Conservation (phyloP, 2,113 vertebrate species). For the Origma solitaria region DNA sequence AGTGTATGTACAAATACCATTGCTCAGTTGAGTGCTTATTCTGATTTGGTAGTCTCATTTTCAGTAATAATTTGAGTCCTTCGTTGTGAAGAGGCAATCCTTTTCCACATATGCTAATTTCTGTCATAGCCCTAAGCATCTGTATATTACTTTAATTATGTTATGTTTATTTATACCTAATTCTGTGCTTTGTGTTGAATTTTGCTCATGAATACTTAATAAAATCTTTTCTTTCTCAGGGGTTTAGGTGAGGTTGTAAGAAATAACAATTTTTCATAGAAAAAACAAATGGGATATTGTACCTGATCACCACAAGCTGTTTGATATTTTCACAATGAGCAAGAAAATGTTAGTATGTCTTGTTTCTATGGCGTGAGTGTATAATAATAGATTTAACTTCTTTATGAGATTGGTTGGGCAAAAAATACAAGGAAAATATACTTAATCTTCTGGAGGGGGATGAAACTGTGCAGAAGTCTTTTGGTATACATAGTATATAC, state of each 20-base stretch:
- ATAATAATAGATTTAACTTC: background rate
- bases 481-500: background rate
- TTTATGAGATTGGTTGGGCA: background rate
- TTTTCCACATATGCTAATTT: constrained; percentile 14
- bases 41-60: background rate
- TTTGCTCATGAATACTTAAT: background rate
- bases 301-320: background rate
- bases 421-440: background rate
- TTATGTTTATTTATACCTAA: background rate
- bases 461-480: background rate
- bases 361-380: background rate
- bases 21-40: background rate
- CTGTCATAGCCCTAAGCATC: background rate
- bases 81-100: background rate
- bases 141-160: background rate
- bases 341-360: background rate
- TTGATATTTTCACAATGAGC: background rate
- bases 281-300: background rate
- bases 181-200: background rate
- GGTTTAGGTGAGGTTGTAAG: background rate
- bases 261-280: background rate
- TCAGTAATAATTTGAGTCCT: constrained; percentile 3
- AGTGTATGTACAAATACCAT: background rate
- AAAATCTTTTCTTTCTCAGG: background rate
- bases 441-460: background rate